A percentile compares a stretch with the other conserved stretches of the same genome.
These are phyloP conservation scores for Labrus mixtus DNA, from an alignment of 2,113 vertebrate species.

Conservation along the genomic window DNA sequence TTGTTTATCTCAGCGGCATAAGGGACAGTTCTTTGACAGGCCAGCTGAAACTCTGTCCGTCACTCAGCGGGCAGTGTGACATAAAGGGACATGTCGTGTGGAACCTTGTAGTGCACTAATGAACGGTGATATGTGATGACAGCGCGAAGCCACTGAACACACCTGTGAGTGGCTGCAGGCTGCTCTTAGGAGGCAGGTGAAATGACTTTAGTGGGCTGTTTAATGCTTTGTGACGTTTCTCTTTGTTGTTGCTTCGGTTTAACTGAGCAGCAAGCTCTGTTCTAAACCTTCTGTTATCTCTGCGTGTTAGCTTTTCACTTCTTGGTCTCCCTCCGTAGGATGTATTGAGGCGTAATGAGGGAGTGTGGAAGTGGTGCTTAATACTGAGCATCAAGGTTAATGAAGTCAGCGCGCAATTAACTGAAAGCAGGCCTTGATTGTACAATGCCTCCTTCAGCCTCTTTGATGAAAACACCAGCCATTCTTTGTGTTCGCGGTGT, in stretches of 20 bases:
- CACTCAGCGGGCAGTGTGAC: constrained; percentile 54
- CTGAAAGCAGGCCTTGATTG: constrained; percentile 60
- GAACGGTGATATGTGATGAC: constrained; percentile 73
- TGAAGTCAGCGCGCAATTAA: constrained; percentile 72
- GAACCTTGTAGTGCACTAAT: constrained; percentile 60
- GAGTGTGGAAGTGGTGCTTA: constrained; percentile 42
- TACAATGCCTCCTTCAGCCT: constrained; percentile 26
- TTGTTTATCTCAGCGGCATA: constrained; percentile 50
- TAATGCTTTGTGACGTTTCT: constrained; percentile 46
- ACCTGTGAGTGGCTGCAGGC: constrained; percentile 65
- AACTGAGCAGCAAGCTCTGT: constrained; percentile 34
- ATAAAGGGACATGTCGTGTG: constrained; percentile 63
- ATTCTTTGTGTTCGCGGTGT: constrained; percentile 28
- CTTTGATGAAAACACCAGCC: constrained; percentile 50
- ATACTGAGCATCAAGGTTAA: constrained; percentile 71
- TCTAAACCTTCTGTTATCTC: constrained; percentile 14
- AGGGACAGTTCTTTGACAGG: constrained; percentile 63
- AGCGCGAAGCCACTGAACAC: constrained; percentile 69
- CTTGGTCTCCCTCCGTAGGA: constrained; percentile 17
- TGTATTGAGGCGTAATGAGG: constrained; percentile 39
- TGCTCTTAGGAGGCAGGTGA: constrained; percentile 58
- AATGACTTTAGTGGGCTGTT: constrained; percentile 45
- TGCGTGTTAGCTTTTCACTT: constrained; percentile 25
- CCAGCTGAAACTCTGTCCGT: constrained; percentile 59
- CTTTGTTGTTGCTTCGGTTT: constrained; percentile 31